A percentile compares a stretch with the other conserved stretches of the same genome.
Conservation (phyloP, 2,797 vertebrate genomes). For the Luscinia megarhynchos region DNA sequence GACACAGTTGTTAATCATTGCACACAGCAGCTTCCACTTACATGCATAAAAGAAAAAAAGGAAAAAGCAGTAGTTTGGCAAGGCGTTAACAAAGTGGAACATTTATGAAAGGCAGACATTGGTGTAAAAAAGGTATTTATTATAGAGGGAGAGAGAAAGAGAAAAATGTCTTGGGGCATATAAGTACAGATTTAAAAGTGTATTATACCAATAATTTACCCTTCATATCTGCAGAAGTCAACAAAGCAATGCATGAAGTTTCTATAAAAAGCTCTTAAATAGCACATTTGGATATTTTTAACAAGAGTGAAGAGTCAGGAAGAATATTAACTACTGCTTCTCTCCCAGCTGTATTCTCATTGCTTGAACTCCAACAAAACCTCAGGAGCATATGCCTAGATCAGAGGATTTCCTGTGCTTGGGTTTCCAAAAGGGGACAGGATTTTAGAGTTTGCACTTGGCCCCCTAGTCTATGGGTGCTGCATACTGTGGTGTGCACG, state of each 20-base stretch:
- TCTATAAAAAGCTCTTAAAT: slow-evolving; percentile 8
- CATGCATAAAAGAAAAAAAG: neutral
- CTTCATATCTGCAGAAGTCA: neutral
- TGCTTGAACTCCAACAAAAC: neutral
- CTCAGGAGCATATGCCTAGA: neutral
- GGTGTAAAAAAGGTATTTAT: neutral
- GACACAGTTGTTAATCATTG: slow-evolving; percentile 15
- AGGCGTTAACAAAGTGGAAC: neutral
- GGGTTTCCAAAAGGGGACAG: neutral
- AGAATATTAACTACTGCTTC: neutral
- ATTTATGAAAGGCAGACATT: neutral
- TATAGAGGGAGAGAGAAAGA: neutral
- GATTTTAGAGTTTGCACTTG: neutral
- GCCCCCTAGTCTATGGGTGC: neutral
- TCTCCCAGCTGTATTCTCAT: neutral
- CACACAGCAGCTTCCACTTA: neutral
- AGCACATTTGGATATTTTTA: neutral
- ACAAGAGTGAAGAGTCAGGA: neutral
- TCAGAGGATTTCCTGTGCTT: neutral
- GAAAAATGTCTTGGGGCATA: neutral
- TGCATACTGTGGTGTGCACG: neutral
- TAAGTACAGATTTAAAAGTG: neutral
- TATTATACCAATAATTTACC: slow-evolving; percentile 14
- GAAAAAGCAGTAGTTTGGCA: neutral
- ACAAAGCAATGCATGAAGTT: neutral